Base-by-base conservation (phyloP, 2,888 invertebrate species). In the Orchesella flavescens region DNA sequence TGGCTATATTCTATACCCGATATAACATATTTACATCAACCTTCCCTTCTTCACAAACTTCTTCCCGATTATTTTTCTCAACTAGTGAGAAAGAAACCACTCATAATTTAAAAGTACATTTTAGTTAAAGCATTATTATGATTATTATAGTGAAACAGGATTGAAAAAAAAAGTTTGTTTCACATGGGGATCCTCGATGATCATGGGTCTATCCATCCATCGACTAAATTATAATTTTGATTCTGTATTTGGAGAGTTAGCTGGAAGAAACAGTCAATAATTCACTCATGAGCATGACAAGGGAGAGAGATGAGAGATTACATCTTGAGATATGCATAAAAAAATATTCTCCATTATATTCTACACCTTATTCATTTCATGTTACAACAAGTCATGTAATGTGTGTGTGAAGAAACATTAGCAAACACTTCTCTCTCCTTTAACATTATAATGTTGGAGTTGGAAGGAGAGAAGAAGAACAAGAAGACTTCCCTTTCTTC, bases 251-350 rank as follows among this genome's bases (percentile, higher is more conserved):
- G 78, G 78, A 71, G 78, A 78, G 78, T 78, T 78, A 49, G 78
- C 78, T 78, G 78, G 78, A 78, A 78, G 78, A 78, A 78, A 78
- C 63, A 82, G 78, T 75, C 74, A 76, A 83, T 86, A 86, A 86
- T 82, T 86, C 86, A 86, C 79, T 85, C 76, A 83, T 55, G 78
- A 82, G 69, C 68, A 85, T 86, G 86, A 85, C 85, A 86, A 84
- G 84, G 59, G 57, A 66, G 75, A 75, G 63, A 68, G 75, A 84
- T 87, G 87, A 85, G 85, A 85, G 87, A 87, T 87, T 87, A 87
- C 85, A 87, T 84, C 71, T 84, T 57, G 73, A 87, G 87, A 87
- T 87, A 87, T 85, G 81, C 78, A 72, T 72, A 77, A 53, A 57
- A 34, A 68, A 57, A 68, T 68, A 68, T 77, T 59, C 76, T 68